Base-by-base conservation (phyloP, 2,113 vertebrate genomes). In the Micronisus gabar region DNA sequence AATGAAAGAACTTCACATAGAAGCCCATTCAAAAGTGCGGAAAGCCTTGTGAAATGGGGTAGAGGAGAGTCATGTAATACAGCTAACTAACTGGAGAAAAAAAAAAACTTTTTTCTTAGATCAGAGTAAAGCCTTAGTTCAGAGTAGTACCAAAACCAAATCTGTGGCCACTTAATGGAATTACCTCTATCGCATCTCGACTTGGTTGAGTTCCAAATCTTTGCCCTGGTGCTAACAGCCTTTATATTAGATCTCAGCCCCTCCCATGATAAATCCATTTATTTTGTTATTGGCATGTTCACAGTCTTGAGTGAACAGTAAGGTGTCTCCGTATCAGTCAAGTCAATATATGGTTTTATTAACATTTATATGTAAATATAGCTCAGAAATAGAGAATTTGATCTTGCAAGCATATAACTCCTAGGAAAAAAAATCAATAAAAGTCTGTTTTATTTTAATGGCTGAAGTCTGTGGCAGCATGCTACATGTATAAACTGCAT, bases 161-260 rank as follows among this genome's bases (percentile, higher is more conserved):
- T 75, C 90, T 89, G 62, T 45, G 59, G 25, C 50, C 74, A 26
- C 80, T 94, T 93, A 83, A 85, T 56, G 88, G 80, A 93, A 91
- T 83, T 83, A 61, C 34, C 82, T 76, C 56, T 55, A 0, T 75
- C 75, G 56, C 15, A 36, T 43, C 83, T 73, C 5, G 0, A 13
- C 65, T 67, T 96, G 85, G 58, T 88, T 50, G 86, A 74, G 36
- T 88, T 96, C 83, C 96, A 93, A 26, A 30, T 84, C 80, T 59
- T 63, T 48, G 72, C 74, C 53, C 71, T 66, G 20, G 68, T 94
- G 74, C 94, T 95, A 72, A 67, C 67, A 81, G 74, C 59, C 65
- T 38, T 53, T 70, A 7, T 47, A 5, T 48, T 61, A 38, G 65
- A 70, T 81, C 80, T 82, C 70, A 11, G 86, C 73, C 70, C 68